phyloP scores from a whole-genome alignment of 2,888 invertebrate genomes.

The Prosopocoilus inquinatus region DNA sequence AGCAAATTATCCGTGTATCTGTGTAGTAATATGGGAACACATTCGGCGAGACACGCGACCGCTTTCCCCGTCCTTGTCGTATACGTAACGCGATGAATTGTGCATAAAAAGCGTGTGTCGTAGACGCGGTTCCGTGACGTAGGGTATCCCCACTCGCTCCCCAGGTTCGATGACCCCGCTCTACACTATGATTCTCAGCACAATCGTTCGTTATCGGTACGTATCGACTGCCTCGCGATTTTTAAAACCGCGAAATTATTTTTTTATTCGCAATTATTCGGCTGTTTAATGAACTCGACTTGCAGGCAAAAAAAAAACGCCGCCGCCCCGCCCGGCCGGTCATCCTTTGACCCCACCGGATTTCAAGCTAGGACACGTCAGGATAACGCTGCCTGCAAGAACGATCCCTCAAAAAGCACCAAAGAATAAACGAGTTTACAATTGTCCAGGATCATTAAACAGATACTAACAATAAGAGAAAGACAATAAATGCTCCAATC shows the following conservation, averaged over 20 bases:
- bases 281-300: neutral
- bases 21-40: constrained; percentile 48
- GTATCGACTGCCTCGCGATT: constrained; percentile 35
- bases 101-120: constrained; percentile 40
- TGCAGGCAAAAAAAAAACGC: neutral
- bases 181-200: constrained; percentile 42
- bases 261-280: constrained; percentile 8
- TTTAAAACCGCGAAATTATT: constrained; percentile 26
- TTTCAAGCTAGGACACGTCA: neutral
- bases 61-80: constrained; percentile 32
- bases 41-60: constrained; percentile 22
- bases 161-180: constrained; percentile 45
- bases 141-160: constrained; percentile 44
- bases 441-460: no score
- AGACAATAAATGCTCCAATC: no score
- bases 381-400: neutral
- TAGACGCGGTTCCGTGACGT: constrained; percentile 43
- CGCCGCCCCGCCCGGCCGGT: no score
- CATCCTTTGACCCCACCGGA: neutral
- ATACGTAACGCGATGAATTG: constrained; percentile 27
- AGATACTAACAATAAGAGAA: no score
- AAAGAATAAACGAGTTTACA: no score
- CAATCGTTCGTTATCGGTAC: constrained; percentile 31
- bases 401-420: no score
- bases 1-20: constrained; percentile 49